Percentiles rank a stretch among this genome's conserved stretches.
Evolutionary conservation across 2,113 vertebrate genomes (phyloP).

Genomic region (Crocuta crocuta): DNA sequence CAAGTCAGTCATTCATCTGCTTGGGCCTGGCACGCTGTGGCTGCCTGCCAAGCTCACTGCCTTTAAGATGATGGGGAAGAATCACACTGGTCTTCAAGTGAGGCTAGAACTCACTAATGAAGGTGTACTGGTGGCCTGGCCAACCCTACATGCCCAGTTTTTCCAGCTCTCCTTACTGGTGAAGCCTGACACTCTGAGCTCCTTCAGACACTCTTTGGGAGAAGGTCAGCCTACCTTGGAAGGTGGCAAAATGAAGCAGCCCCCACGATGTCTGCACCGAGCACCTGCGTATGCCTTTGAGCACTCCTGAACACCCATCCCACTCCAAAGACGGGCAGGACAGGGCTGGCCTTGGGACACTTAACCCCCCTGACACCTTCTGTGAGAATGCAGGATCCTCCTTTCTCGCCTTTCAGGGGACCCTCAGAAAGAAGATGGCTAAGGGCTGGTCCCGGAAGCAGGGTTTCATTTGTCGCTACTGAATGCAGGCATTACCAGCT

Average conservation of each 20-base stretch:
- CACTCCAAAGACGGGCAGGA: not conserved
- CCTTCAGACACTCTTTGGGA: not conserved
- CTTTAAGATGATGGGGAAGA: conserved; percentile 55
- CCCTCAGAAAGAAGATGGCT: not conserved
- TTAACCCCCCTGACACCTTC: not conserved
- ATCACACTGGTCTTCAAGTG: not conserved
- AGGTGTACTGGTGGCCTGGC: not conserved
- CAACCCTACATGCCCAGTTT: not conserved
- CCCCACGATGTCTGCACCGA: not conserved
- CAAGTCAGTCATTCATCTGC: conserved; percentile 73
- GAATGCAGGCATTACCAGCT: not conserved
- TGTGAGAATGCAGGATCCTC: not conserved
- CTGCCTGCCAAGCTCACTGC: conserved; percentile 64
- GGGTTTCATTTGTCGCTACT: not conserved
- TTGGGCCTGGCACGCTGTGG: not conserved
- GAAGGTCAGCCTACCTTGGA: not conserved
- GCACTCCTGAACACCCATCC: accelerated
- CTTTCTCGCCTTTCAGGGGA: not conserved
- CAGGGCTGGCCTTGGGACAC: not conserved
- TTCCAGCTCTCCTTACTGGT: not conserved
- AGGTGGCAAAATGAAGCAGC: not conserved
- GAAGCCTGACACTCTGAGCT: not conserved
- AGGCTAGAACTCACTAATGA: not conserved
- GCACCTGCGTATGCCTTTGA: not conserved
- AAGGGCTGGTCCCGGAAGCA: not conserved